Evolutionary conservation across 1,140 invertebrate species (phyloP), one percentile per base, ranked within the genome.

Genomic region (Lethrus apterus): DNA sequence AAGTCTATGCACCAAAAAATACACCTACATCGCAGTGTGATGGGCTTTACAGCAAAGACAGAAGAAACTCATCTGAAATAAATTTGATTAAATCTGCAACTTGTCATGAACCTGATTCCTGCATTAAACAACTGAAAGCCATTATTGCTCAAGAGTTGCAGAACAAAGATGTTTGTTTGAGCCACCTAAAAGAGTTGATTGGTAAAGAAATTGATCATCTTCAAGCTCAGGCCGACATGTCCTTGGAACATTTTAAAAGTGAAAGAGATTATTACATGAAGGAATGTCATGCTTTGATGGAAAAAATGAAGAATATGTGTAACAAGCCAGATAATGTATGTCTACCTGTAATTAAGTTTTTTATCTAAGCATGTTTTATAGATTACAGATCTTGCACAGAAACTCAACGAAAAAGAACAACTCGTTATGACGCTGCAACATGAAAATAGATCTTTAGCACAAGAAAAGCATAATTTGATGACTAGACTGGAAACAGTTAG

Each of bases 191-290:
- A 41, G 58, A 62, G 9, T 30, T 62, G 21, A 51, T 62, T 18
- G 52, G 55, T 19, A 60, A 54, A 42, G 60, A 62, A 38, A 51
- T 59, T 17, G 54, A 42, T 42, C 21, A 42, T 11, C 17, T 42
- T 15, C 21, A 42, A 13, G 17, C 21, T 42, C 14, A 42, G 40
- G 40, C 40, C 9, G 29, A 42, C 29, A 42, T 29, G 21, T 23
- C 43, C 7, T 23, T 35, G 18, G 62, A 65, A 20, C 59, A 58
- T 31, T 24, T 70, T 15, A 65, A 69, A 48, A 49, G 56, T n/a
- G 75, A 76, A 57, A 67, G 68, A 29, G 70, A 77, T 51, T 70
- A 69, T 57, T 76, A 71, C 31, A 69, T 63, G 60, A 64, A 67
- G 18, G 72, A 77, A 56, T 74, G 68, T 48, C 63, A 63, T 2